Percentiles rank a stretch among this genome's conserved stretches.
Evolutionary conservation across 2,113 vertebrate species (phyloP).

Genomic region (Tretioscincus oriximinensis): DNA sequence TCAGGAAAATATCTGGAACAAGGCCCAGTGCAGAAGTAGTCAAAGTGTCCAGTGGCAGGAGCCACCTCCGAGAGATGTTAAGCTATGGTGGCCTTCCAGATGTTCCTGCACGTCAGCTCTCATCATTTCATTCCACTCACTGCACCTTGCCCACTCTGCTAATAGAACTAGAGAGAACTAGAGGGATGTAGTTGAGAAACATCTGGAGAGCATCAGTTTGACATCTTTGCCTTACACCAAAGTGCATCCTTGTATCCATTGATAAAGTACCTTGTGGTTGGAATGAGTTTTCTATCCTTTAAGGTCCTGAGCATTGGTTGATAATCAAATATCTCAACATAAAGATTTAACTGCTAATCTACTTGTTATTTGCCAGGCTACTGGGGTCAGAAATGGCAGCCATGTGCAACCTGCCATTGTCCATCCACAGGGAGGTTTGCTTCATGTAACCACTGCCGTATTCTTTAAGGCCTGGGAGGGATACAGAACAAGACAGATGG

Average conservation of each 20-base stretch:
- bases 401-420: background rate
- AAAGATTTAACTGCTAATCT: conserved; percentile 2
- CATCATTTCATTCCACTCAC: too few species aligned
- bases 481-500: conserved; percentile 87
- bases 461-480: conserved; percentile 70
- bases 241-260: background rate
- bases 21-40: too few species aligned
- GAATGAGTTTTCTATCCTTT: background rate
- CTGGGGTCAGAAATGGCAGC: background rate
- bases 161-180: too few species aligned
- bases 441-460: conserved; percentile 53
- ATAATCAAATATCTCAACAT: background rate
- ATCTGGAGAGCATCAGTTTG: too few species aligned
- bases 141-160: too few species aligned
- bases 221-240: too few species aligned
- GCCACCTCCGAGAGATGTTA: too few species aligned
- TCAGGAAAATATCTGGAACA: too few species aligned
- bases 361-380: background rate
- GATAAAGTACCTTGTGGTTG: background rate
- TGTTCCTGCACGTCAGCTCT: too few species aligned
- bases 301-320: background rate
- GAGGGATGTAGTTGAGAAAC: too few species aligned
- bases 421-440: conserved; percentile 39
- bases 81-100: too few species aligned
- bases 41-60: too few species aligned